Evolutionary conservation across 2,888 invertebrate species (phyloP).

Genomic region (Dicycla oo): DNA sequence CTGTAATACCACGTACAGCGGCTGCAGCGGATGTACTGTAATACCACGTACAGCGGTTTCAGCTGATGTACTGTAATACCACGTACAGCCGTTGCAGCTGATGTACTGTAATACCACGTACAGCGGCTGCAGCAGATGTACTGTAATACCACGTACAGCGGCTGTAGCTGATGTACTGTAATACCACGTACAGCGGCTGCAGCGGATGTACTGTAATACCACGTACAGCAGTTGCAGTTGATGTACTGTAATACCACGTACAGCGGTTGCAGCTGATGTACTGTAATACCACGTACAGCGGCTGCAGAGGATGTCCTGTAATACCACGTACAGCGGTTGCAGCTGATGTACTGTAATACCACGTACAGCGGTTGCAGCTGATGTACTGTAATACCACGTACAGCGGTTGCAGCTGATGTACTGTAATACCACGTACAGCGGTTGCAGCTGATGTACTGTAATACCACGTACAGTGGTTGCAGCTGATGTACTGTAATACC

Average conservation of each 20-base stretch:
- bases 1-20: constrained; percentile 31
- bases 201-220: constrained; percentile 5
- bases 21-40: constrained; percentile 1
- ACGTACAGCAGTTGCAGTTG: constrained; percentile 29
- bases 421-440: constrained; percentile 31
- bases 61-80: constrained; percentile 5
- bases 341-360: constrained; percentile 5
- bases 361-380: constrained; percentile 29
- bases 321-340: constrained; percentile 30
- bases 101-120: constrained; percentile 33
- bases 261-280: background rate
- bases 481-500: constrained; percentile 5
- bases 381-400: constrained; percentile 33
- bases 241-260: constrained; percentile 33
- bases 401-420: background rate
- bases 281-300: constrained; percentile 31
- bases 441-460: constrained; percentile 1
- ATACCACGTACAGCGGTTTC: constrained; percentile 30
- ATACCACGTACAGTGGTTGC: constrained; percentile 30
- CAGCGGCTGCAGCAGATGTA: background rate
- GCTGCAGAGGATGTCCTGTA: constrained; percentile 1
- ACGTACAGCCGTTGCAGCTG: constrained; percentile 29
- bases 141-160: constrained; percentile 31
- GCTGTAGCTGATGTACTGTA: constrained; percentile 1
- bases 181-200: constrained; percentile 30